phyloP scores from a whole-genome alignment of 2,888 invertebrate species.

The Hypercompe scribonia region DNA sequence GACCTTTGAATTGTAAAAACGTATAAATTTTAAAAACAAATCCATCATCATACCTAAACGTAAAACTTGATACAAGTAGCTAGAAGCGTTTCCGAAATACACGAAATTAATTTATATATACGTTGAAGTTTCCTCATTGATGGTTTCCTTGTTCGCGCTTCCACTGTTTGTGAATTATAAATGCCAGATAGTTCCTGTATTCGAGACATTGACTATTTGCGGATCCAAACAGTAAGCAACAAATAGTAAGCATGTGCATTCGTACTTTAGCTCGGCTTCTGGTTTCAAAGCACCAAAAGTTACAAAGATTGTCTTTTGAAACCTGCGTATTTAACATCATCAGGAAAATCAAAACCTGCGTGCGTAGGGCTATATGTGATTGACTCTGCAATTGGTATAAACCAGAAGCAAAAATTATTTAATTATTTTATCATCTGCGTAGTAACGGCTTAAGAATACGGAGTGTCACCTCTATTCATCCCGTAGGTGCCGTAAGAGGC shows the following conservation, averaged over 20 bases:
- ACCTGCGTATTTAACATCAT: too few relatives aligned
- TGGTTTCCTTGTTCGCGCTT: conserved; percentile 6
- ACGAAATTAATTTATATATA: neutral
- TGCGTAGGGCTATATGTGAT: too few relatives aligned
- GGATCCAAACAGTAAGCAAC: neutral
- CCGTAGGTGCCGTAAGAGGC: too few relatives aligned
- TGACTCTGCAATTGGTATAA: too few relatives aligned
- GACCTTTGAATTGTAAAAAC: neutral
- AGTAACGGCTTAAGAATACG: too few relatives aligned
- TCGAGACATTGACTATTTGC: neutral
- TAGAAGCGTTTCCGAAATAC: neutral
- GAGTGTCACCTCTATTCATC: too few relatives aligned
- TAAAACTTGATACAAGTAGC: neutral
- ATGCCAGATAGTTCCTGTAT: conserved; percentile 10
- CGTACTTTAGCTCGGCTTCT: neutral
- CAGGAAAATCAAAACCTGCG: too few relatives aligned
- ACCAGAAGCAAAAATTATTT: too few relatives aligned
- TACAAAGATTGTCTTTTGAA: neutral
- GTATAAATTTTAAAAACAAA: neutral
- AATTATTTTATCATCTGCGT: too few relatives aligned
- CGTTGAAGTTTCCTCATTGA: conserved; percentile 5
- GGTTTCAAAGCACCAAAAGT: neutral
- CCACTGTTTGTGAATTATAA: conserved; percentile 1
- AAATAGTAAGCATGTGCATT: neutral
- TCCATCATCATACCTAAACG: neutral